Conservation (phyloP, 1,140 invertebrate species). For the Dreissena polymorpha region DNA sequence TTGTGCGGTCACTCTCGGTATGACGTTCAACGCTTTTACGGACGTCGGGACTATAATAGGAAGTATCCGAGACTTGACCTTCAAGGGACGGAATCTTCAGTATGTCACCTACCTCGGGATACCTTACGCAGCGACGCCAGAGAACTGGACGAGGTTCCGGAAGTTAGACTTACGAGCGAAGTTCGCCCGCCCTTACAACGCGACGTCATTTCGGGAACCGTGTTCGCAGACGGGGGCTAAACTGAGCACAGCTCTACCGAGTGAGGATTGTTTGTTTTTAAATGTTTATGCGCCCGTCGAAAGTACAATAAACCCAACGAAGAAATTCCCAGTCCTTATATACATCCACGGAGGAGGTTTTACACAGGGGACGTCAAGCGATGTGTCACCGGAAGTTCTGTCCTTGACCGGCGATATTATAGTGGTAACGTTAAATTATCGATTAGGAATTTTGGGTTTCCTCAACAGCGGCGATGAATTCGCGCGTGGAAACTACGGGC, state of each 20-base stretch:
- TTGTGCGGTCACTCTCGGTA: neutral
- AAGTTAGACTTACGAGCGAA: constrained; percentile 25
- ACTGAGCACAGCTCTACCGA: constrained; percentile 1
- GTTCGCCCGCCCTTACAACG: constrained; percentile 39
- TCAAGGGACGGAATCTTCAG: neutral
- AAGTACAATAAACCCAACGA: constrained; percentile 45
- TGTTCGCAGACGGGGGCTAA: constrained; percentile 19
- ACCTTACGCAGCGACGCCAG: constrained; percentile 25
- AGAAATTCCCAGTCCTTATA: constrained; percentile 44
- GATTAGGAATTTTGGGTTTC: constrained; percentile 45
- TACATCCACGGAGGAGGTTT: constrained; percentile 53
- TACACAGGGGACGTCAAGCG: constrained; percentile 1
- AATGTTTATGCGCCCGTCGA: constrained; percentile 46
- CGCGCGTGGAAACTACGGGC: constrained; percentile 39
- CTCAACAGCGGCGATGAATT: constrained; percentile 17
- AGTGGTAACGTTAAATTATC: constrained; percentile 49
- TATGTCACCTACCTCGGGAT: constrained; percentile 37
- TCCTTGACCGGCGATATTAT: constrained; percentile 17
- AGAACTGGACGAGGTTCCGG: constrained; percentile 24
- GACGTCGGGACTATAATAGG: constrained; percentile 35
- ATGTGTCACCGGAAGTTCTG: constrained; percentile 32
- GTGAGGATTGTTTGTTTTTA: constrained; percentile 45
- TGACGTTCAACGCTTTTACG: constrained; percentile 22
- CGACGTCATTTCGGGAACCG: constrained; percentile 19
- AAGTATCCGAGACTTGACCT: constrained; percentile 22